These are phyloP conservation scores for Oryzias celebensis DNA, from an alignment of 2,113 vertebrate species.

Conservation along the genomic window DNA sequence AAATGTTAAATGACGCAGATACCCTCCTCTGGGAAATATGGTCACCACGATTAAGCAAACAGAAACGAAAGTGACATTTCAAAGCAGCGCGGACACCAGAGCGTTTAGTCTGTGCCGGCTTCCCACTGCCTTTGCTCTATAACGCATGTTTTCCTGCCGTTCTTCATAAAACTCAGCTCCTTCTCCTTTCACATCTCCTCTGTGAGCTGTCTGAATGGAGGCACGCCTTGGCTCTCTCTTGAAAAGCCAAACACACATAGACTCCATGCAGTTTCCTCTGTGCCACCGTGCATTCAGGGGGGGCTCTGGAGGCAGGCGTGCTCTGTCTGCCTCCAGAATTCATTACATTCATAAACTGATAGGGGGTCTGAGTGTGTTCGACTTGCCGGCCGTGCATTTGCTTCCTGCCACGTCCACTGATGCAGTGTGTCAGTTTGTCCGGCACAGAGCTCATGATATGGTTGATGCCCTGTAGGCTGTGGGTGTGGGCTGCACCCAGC, in stretches of 20 bases:
- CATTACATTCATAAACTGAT: conserved; percentile 59
- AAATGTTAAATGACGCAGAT: no score
- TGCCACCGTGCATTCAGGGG: conserved; percentile 26
- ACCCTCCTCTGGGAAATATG: no score
- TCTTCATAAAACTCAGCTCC: conserved; percentile 23
- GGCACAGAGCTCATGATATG: conserved; percentile 12
- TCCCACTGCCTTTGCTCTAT: conserved; percentile 24
- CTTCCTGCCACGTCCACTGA: conserved; percentile 60
- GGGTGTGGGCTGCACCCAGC: conserved; percentile 16
- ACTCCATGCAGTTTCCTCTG: conserved; percentile 22
- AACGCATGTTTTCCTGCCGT: conserved; percentile 26
- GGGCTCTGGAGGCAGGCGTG: conserved; percentile 36
- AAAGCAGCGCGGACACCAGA: no score
- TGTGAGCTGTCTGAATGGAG: conserved; percentile 31
- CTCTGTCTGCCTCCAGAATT: conserved; percentile 48
- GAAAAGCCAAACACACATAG: neutral
- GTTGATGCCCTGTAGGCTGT: conserved; percentile 10
- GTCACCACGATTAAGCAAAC: no score
- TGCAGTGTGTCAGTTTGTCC: conserved; percentile 48
- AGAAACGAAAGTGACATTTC: no score
- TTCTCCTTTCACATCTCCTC: conserved; percentile 26
- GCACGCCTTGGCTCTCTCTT: conserved; percentile 23
- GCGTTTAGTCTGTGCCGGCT: neutral
- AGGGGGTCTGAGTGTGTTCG: conserved; percentile 49
- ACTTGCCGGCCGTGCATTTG: conserved; percentile 45